Percentiles rank a stretch among this genome's conserved stretches.
These are phyloP conservation scores for Lutjanus argentimaculatus DNA, from an alignment of 2,797 vertebrate genomes.

Conservation along the genomic window DNA sequence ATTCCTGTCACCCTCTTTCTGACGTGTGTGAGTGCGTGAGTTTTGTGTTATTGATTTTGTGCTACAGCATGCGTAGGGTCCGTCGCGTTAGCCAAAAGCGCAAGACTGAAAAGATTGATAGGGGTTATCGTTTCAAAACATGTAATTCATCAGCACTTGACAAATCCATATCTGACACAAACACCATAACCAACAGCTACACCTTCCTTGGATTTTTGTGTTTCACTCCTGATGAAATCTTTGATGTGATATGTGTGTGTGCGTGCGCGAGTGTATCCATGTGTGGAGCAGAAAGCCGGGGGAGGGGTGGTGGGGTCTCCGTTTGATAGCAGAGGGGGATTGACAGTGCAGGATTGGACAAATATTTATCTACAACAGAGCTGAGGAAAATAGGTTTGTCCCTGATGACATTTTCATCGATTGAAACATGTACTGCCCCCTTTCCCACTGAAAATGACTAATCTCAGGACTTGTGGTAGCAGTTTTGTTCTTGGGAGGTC, in stretches of 20 bases:
- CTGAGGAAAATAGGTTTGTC: slow-evolving; percentile 85
- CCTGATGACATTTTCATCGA: slow-evolving; percentile 87
- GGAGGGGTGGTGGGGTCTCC: slow-evolving; percentile 32
- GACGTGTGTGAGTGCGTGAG: slow-evolving; percentile 21
- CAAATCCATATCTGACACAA: slow-evolving; percentile 80
- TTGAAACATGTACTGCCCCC: slow-evolving; percentile 79
- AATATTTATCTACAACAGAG: slow-evolving; percentile 84
- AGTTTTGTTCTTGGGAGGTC: slow-evolving; percentile 76
- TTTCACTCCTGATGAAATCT: slow-evolving; percentile 77
- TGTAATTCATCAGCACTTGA: slow-evolving; percentile 80
- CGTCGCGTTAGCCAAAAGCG: slow-evolving; percentile 46
- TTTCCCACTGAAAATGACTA: slow-evolving; percentile 78
- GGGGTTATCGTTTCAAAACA: slow-evolving; percentile 74
- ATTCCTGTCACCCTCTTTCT: slow-evolving; percentile 49
- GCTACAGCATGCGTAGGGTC: slow-evolving; percentile 41
- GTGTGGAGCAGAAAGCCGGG: slow-evolving; percentile 18
- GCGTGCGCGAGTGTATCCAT: slow-evolving; percentile 34
- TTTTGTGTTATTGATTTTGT: slow-evolving; percentile 60
- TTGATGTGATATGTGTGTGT: slow-evolving; percentile 45
- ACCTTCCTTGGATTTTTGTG: slow-evolving; percentile 52
- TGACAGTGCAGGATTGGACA: slow-evolving; percentile 79
- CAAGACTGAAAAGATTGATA: slow-evolving; percentile 73
- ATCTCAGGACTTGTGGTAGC: slow-evolving; percentile 75
- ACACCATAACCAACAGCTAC: slow-evolving; percentile 52
- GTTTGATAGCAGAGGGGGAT: slow-evolving; percentile 68